Evolutionary conservation across 2,797 vertebrate species (phyloP).

Genomic region (Centropyge bicolor): DNA sequence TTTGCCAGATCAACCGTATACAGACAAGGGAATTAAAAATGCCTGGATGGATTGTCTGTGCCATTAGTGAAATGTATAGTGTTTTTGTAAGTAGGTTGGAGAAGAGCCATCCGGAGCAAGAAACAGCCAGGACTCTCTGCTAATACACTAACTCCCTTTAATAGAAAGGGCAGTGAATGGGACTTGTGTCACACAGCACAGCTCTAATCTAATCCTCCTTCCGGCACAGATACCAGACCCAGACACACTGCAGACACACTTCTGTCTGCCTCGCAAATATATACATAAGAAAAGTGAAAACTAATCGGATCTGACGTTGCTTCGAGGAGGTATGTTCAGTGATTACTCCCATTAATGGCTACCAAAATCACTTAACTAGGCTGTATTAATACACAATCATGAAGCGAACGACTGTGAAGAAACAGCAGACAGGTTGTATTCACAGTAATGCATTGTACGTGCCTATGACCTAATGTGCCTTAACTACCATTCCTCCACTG

Average conservation of each 20-base stretch:
- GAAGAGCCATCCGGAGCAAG: conserved; percentile 28
- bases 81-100: conserved; percentile 31
- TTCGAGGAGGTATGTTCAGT: conserved; percentile 30
- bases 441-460: conserved; percentile 57
- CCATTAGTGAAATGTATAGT: conserved; percentile 33
- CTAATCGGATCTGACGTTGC: conserved; percentile 37
- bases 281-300: conserved; percentile 36
- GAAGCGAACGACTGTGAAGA: conserved; percentile 48
- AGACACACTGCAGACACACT: not conserved
- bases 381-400: conserved; percentile 56
- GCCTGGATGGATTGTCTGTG: conserved; percentile 12
- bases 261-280: conserved; percentile 20
- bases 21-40: conserved; percentile 19
- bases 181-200: conserved; percentile 51
- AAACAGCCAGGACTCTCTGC: conserved; percentile 45
- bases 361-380: conserved; percentile 50
- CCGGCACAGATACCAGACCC: conserved; percentile 40
- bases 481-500: conserved; percentile 78
- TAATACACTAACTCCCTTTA: conserved; percentile 63
- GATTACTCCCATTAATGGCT: conserved; percentile 35
- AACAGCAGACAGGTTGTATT: conserved; percentile 68
- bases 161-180: conserved; percentile 60
- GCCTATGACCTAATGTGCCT: conserved; percentile 74
- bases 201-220: conserved; percentile 63
- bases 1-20: conserved; percentile 16